Conservation (phyloP, 2,888 invertebrate genomes). For the Malacosoma neustria region DNA sequence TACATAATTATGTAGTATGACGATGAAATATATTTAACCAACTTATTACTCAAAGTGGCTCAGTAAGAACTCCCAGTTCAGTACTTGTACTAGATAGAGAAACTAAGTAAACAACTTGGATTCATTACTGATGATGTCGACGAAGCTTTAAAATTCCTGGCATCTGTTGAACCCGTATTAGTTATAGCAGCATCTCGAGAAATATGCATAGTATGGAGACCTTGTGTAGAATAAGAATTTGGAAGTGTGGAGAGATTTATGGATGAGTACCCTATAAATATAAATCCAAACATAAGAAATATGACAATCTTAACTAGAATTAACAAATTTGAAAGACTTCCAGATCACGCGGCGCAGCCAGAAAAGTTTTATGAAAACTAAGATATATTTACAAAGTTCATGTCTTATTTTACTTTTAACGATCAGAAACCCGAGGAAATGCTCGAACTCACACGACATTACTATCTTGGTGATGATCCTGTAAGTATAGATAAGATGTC, state of each 20-base stretch:
- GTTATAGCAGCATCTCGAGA: conserved; percentile 25
- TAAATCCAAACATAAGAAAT: conserved; percentile 15
- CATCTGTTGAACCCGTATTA: conserved; percentile 27
- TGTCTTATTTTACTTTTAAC: conserved; percentile 21
- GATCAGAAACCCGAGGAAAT: conserved; percentile 15
- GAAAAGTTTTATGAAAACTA: conserved; percentile 11
- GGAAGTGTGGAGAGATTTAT: conserved; percentile 24
- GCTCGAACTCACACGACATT: conserved; percentile 23
- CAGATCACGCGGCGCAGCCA: conserved; percentile 9
- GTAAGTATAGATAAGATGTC: conserved; percentile 15
- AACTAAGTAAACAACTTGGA: conserved; percentile 31
- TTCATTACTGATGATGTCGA: conserved; percentile 19
- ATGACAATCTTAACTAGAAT: conserved; percentile 26
- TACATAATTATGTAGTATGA: conserved; percentile 35
- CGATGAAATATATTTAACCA: conserved; percentile 29
- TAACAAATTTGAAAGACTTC: conserved; percentile 22
- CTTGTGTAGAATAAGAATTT: conserved; percentile 33
- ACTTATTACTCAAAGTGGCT: conserved; percentile 39
- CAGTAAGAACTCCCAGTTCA: conserved; percentile 16
- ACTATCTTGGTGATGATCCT: conserved; percentile 36
- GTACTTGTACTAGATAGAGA: conserved; percentile 26
- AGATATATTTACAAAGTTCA: conserved; percentile 15
- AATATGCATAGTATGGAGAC: conserved; percentile 16
- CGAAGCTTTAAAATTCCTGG: conserved; percentile 33
- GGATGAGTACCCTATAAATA: conserved; percentile 23